Conservation (phyloP, 2,888 invertebrate species). For the Lithophane ornitopus region DNA sequence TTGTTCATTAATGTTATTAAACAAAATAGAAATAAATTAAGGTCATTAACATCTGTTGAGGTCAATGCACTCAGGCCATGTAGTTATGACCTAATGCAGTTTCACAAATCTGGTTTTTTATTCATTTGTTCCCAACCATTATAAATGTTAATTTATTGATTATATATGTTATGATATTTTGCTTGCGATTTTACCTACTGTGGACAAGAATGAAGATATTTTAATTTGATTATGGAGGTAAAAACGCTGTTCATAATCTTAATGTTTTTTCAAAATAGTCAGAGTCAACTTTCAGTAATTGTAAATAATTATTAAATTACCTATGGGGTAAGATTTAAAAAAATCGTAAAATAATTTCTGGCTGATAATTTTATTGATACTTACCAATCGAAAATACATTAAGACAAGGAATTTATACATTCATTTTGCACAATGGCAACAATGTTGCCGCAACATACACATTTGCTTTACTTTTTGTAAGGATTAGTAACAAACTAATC, state of each 20-base stretch:
- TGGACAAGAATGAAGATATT: no score
- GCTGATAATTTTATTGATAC: background rate
- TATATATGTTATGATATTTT: no score
- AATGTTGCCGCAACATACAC: background rate
- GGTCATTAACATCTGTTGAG: conserved; percentile 70
- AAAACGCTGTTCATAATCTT: no score
- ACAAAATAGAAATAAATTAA: conserved; percentile 47
- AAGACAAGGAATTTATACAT: background rate
- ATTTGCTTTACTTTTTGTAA: background rate
- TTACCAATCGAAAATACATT: background rate
- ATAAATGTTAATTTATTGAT: no score
- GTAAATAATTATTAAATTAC: background rate
- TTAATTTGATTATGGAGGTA: no score
- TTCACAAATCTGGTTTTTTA: background rate
- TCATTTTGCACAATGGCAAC: no score
- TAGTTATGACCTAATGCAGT: conserved; percentile 21
- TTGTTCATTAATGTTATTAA: conserved; percentile 20
- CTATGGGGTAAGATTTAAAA: no score
- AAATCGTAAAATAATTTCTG: background rate
- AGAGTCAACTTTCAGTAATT: background rate
- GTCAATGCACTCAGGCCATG: conserved; percentile 66
- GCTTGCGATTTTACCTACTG: no score
- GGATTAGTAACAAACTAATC: background rate
- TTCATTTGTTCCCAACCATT: no score
- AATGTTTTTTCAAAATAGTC: no score